Evolutionary conservation across 2,113 vertebrate genomes (phyloP).

Genomic region (Nannospalax galili): DNA sequence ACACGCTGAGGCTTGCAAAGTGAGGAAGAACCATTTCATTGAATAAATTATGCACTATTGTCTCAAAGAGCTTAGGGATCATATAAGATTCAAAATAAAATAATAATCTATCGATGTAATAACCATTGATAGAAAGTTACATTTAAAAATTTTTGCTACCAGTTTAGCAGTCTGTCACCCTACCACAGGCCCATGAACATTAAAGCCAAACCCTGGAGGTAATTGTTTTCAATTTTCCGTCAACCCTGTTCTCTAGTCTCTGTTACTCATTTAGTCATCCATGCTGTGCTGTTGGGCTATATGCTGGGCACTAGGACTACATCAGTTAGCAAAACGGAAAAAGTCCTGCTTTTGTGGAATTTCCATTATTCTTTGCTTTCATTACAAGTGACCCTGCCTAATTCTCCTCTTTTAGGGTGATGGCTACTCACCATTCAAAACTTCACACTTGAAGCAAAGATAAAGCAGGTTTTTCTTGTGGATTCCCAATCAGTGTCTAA

Average conservation of each 20-base stretch:
- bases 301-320: neutral
- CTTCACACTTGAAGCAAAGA: neutral
- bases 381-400: neutral
- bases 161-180: neutral
- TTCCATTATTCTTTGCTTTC: neutral
- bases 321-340: neutral
- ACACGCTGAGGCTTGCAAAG: neutral
- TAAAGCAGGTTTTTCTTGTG: neutral
- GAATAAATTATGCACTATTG: neutral
- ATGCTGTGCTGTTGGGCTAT: neutral
- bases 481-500: neutral
- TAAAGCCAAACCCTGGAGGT: neutral
- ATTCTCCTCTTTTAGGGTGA: neutral
- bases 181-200: neutral
- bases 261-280: neutral
- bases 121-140: neutral
- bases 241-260: neutral
- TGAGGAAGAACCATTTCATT: neutral
- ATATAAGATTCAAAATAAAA: neutral
- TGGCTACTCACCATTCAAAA: conserved; percentile 5
- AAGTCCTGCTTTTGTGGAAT: neutral
- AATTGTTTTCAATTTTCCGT: neutral
- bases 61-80: neutral
- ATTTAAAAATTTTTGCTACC: neutral
- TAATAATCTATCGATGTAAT: neutral